Evolutionary conservation across 2,888 invertebrate species (phyloP).

Genomic region (Pammene aurita): DNA sequence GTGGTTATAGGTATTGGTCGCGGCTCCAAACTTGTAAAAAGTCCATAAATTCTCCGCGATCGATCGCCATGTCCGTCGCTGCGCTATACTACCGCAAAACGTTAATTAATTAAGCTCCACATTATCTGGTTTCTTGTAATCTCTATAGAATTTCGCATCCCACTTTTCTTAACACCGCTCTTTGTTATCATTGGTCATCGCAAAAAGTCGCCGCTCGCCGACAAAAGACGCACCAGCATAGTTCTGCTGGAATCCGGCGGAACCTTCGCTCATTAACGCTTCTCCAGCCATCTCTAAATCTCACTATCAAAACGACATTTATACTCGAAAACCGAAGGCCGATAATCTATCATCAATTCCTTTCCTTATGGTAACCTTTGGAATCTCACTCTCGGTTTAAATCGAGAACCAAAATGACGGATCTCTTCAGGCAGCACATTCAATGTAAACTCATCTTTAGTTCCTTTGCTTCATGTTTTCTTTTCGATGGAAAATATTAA

Average conservation of each 20-base stretch:
- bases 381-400: background rate
- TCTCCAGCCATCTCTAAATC: conserved; percentile 59
- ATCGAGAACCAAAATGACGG: background rate
- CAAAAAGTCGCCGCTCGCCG: conserved; percentile 78
- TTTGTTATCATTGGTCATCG: conserved; percentile 79
- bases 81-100: conserved; percentile 46
- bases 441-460: background rate
- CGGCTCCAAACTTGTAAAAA: background rate
- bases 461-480: background rate
- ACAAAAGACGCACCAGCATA: conserved; percentile 79
- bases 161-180: conserved; percentile 70
- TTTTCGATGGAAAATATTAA: background rate
- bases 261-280: conserved; percentile 80
- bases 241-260: conserved; percentile 73
- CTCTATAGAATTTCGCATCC: conserved; percentile 66
- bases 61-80: background rate
- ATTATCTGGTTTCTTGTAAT: conserved; percentile 66
- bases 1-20: background rate
- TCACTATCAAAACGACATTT: conserved; percentile 52
- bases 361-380: conserved; percentile 8
- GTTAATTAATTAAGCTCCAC: conserved; percentile 67
- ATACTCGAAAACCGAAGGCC: conserved; percentile 39
- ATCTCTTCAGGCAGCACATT: background rate
- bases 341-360: conserved; percentile 42
- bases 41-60: background rate